phyloP scores from a whole-genome alignment of 2,888 invertebrate species.

The Coecobrya sp. region DNA sequence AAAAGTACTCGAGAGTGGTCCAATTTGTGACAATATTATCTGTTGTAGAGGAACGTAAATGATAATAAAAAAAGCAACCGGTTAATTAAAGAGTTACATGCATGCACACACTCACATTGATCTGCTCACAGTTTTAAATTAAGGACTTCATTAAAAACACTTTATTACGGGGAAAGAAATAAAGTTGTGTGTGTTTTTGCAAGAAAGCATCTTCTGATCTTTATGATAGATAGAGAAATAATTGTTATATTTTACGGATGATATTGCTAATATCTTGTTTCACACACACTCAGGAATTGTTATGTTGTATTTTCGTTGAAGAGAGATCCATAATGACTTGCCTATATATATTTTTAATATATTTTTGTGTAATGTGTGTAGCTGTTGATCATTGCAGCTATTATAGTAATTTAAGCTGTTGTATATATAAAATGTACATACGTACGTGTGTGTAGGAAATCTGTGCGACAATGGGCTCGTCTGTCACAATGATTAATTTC shows the following conservation, averaged over 20 bases:
- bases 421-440: not conserved
- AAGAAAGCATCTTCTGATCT: not conserved
- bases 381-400: slow-evolving; percentile 30
- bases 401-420: not conserved
- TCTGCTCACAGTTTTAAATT: not conserved
- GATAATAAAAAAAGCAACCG: not conserved
- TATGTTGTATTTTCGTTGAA: not conserved
- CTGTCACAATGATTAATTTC: slow-evolving; percentile 80
- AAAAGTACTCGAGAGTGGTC: not conserved
- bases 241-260: not conserved
- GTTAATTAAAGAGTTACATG: not conserved
- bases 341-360: too few species aligned
- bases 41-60: not conserved
- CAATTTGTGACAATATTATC: not conserved
- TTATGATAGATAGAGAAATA: not conserved
- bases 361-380: not conserved
- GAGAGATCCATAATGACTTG: not conserved
- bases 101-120: not conserved
- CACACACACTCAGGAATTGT: too few species aligned
- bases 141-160: not conserved
- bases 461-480: slow-evolving; percentile 61
- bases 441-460: slow-evolving; percentile 40
- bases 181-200: not conserved
- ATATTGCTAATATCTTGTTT: too few species aligned
- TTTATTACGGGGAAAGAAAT: not conserved